These are phyloP conservation scores for Barnardius zonarius DNA, from an alignment of 2,113 vertebrate genomes.

Conservation along the genomic window DNA sequence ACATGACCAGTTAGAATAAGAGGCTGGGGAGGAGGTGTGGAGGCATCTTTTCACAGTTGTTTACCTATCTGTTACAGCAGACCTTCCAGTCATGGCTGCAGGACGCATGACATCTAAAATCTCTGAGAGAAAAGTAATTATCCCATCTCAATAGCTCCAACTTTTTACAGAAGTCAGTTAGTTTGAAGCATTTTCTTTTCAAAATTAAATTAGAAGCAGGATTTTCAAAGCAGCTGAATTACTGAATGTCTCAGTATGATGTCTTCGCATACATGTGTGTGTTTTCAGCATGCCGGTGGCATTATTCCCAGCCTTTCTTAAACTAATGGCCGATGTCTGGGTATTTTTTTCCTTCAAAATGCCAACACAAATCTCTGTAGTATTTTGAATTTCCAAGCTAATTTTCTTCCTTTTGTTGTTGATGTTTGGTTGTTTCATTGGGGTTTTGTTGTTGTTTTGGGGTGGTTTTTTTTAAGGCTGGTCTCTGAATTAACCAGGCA, in stretches of 20 bases:
- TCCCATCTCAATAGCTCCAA: neutral
- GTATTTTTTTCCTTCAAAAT: neutral
- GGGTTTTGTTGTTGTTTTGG: neutral
- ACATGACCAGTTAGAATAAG: neutral
- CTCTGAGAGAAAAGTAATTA: conserved; percentile 19
- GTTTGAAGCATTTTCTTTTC: neutral
- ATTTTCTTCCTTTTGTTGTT: neutral
- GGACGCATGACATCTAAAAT: neutral
- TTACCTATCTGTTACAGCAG: neutral
- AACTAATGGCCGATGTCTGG: neutral
- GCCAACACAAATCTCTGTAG: neutral
- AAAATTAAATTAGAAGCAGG: conserved; percentile 34
- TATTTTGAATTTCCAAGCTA: neutral
- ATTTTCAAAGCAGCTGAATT: conserved; percentile 19
- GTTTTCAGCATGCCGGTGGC: neutral
- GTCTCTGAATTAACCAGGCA: neutral
- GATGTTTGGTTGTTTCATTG: neutral
- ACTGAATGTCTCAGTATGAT: neutral
- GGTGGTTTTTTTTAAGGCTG: neutral
- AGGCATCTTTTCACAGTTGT: neutral
- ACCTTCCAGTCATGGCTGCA: neutral
- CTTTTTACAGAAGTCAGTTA: neutral
- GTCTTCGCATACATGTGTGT: neutral
- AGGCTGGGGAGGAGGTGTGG: neutral
- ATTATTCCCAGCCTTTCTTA: neutral